Evolutionary conservation across 2,888 invertebrate species (phyloP).

Genomic region (Hypercompe scribonia): DNA sequence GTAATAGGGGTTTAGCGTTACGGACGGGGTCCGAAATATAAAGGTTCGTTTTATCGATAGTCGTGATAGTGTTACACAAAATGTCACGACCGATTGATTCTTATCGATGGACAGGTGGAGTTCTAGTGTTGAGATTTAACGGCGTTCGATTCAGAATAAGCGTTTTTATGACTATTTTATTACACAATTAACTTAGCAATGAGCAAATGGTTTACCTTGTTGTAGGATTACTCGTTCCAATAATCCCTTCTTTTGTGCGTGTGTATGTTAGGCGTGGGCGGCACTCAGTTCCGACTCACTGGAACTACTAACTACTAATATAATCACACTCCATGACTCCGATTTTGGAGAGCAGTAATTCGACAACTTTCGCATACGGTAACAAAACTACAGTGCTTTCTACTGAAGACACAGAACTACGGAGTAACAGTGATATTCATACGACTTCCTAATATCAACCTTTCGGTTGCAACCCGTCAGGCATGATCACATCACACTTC

Average conservation of each 20-base stretch:
- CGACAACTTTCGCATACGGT: no score
- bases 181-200: neutral
- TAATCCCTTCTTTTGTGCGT: neutral
- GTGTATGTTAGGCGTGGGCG: no score
- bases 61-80: conserved; percentile 31
- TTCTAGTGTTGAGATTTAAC: neutral
- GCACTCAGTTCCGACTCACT: no score
- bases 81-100: conserved; percentile 47
- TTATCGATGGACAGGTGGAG: conserved; percentile 25
- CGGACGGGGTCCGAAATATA: conserved; percentile 13
- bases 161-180: neutral
- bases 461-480: no score
- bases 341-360: no score
- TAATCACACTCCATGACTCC: no score
- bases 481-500: no score
- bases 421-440: no score
- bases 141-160: neutral
- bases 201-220: neutral
- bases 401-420: no score
- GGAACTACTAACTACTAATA: no score
- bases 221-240: neutral
- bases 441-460: no score
- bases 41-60: conserved; percentile 17
- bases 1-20: conserved; percentile 34
- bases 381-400: no score